A percentile compares a stretch with the other conserved stretches of the same genome.
These are phyloP conservation scores for Saguinus midas DNA, from an alignment of 2,113 vertebrate genomes.

Conservation along the genomic window DNA sequence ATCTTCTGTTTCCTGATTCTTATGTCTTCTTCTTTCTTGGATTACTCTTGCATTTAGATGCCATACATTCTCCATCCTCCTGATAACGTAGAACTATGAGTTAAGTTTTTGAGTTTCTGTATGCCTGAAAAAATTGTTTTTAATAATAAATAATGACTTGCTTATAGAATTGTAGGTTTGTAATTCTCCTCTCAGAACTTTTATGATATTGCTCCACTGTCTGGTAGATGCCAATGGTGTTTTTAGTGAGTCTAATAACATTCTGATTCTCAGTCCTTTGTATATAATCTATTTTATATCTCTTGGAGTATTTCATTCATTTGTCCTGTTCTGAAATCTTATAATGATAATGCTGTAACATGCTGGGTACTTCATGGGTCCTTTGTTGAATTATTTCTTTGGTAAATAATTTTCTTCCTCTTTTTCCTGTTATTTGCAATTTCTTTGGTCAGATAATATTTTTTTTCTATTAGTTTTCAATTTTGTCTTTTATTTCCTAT, in stretches of 20 bases:
- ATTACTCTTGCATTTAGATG: background rate
- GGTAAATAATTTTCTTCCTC: slow-evolving; percentile 15
- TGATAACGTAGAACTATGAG: background rate
- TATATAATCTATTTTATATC: background rate
- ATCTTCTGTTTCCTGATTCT: background rate
- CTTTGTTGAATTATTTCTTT: slow-evolving; percentile 36
- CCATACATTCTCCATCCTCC: background rate
- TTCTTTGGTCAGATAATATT: background rate
- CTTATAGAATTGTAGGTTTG: background rate
- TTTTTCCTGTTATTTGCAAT: background rate
- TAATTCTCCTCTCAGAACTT: background rate
- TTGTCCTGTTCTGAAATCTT: slow-evolving; percentile 41
- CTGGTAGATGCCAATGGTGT: background rate
- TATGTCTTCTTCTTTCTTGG: background rate
- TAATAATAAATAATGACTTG: background rate
- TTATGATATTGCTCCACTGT: background rate
- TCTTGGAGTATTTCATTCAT: slow-evolving; percentile 7
- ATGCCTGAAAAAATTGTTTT: background rate
- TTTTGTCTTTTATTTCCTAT: slow-evolving; percentile 1
- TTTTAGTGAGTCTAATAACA: background rate
- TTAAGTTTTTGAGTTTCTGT: background rate
- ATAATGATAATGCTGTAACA: slow-evolving; percentile 16
- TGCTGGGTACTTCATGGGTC: background rate
- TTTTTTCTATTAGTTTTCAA: background rate
- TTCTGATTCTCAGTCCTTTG: background rate